Evolutionary conservation across 2,113 vertebrate species (phyloP).

Genomic region (Charina bottae): DNA sequence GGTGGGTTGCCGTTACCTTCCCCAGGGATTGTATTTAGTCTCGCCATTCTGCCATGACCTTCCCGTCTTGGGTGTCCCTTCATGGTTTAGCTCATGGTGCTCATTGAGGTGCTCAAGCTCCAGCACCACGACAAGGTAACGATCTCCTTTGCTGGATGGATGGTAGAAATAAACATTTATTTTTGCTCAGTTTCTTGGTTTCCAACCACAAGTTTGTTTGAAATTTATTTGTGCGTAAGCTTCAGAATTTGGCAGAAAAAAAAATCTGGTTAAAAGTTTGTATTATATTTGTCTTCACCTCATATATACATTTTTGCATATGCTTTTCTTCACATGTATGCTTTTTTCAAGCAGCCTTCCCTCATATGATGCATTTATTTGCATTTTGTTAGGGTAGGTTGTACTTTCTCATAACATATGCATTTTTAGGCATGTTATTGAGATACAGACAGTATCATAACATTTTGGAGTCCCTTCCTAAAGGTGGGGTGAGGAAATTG

Average conservation of each 20-base stretch:
- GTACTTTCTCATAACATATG: background rate
- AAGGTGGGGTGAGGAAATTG: background rate
- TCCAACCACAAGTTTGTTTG: background rate
- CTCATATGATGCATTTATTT: background rate
- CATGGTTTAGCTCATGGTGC: too few relatives aligned
- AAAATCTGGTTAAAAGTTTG: background rate
- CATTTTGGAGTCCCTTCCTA: background rate
- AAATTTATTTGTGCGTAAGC: background rate
- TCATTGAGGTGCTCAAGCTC: too few relatives aligned
- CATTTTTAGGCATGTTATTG: background rate
- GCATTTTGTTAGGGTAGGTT: background rate
- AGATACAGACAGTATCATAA: background rate
- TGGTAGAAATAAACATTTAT: background rate
- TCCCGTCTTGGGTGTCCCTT: too few relatives aligned
- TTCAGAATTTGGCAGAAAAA: background rate
- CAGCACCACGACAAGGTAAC: too few relatives aligned
- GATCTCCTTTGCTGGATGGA: too few relatives aligned
- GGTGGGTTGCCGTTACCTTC: too few relatives aligned
- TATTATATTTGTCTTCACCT: background rate
- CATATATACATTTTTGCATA: background rate
- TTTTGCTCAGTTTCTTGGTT: background rate
- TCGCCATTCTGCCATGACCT: too few relatives aligned
- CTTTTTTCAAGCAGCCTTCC: background rate
- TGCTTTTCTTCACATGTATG: background rate
- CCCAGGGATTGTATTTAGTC: too few relatives aligned